A percentile compares a stretch with the other conserved stretches of the same genome.
These are phyloP conservation scores for Drosophila takahashii DNA, from an alignment of 1,140 invertebrate genomes.

Conservation along the genomic window DNA sequence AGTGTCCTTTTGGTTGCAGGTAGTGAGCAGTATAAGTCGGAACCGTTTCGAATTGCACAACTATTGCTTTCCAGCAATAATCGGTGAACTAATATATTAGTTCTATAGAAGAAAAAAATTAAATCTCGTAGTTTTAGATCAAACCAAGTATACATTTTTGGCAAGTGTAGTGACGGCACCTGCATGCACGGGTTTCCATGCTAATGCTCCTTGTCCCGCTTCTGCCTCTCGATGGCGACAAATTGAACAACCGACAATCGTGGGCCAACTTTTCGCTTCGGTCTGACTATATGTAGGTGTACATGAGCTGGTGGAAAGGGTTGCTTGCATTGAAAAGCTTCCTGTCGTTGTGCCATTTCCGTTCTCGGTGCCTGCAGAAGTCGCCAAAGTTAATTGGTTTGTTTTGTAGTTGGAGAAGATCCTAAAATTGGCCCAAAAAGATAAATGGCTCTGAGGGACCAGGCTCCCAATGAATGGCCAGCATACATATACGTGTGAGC, in stretches of 20 bases:
- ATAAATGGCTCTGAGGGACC: slow-evolving; percentile 21
- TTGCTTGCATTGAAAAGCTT: slow-evolving; percentile 52
- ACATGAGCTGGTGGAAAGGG: neutral
- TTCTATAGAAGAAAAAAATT: too few relatives aligned
- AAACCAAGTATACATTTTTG: too few relatives aligned
- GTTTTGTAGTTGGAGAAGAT: slow-evolving; percentile 63
- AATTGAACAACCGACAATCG: slow-evolving; percentile 56
- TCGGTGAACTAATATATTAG: too few relatives aligned
- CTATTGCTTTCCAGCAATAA: too few relatives aligned
- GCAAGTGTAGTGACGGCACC: slow-evolving; percentile 7
- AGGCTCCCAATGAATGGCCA: slow-evolving; percentile 25
- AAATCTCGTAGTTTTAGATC: too few relatives aligned
- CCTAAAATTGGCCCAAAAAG: slow-evolving; percentile 64
- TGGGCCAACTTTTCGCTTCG: slow-evolving; percentile 36
- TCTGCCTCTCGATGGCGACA: slow-evolving; percentile 39
- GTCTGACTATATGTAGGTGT: slow-evolving; percentile 1
- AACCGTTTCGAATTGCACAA: too few relatives aligned
- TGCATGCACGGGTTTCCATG: slow-evolving; percentile 17
- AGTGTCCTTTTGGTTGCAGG: too few relatives aligned
- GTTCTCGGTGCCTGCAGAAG: slow-evolving; percentile 42
- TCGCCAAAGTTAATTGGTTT: slow-evolving; percentile 73
- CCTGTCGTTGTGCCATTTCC: slow-evolving; percentile 57
- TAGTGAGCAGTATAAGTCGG: too few relatives aligned
- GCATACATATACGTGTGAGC: slow-evolving; percentile 5
- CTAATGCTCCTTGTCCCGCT: slow-evolving; percentile 27